Percentiles rank a stretch among this genome's conserved stretches.
Conservation (phyloP, 1,140 invertebrate genomes). For the Micrasema longulum region DNA sequence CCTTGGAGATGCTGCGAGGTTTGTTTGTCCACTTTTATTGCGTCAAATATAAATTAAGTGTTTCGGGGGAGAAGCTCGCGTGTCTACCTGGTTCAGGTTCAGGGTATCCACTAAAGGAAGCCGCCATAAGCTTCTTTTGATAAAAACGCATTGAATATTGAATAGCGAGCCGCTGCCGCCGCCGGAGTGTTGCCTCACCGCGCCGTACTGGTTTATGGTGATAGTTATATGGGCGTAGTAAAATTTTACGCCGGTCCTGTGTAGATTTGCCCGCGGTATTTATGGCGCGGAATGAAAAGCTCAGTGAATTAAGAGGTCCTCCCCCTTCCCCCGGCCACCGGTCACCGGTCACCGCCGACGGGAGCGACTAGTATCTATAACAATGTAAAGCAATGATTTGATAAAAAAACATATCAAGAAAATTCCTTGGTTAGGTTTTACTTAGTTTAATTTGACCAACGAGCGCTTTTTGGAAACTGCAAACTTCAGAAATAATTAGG, state of each 20-base stretch:
- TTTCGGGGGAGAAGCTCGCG: conserved; percentile 38
- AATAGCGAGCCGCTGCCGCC: conserved; percentile 40
- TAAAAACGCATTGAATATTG: conserved; percentile 53
- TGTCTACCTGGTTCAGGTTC: not conserved
- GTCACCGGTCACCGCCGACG: no score
- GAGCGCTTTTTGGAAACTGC: no score
- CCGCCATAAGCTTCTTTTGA: conserved; percentile 42
- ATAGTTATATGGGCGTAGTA: conserved; percentile 54
- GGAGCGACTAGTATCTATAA: no score
- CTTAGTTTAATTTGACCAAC: no score
- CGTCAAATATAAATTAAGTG: conserved; percentile 38
- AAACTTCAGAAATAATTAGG: no score
- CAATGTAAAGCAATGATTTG: no score
- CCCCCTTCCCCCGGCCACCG: no score
- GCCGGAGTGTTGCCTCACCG: no score
- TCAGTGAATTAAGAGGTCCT: no score
- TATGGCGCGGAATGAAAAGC: conserved; percentile 49
- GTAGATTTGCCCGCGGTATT: conserved; percentile 51
- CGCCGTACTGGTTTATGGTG: conserved; percentile 51
- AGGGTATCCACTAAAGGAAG: conserved; percentile 24
- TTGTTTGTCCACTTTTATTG: conserved; percentile 50
- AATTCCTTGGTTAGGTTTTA: no score
- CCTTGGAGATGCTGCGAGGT: conserved; percentile 15
- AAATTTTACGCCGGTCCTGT: conserved; percentile 50
- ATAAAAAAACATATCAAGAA: no score